phyloP scores from a whole-genome alignment of 2,797 vertebrate genomes.

The Eurystomus glaucurus region DNA sequence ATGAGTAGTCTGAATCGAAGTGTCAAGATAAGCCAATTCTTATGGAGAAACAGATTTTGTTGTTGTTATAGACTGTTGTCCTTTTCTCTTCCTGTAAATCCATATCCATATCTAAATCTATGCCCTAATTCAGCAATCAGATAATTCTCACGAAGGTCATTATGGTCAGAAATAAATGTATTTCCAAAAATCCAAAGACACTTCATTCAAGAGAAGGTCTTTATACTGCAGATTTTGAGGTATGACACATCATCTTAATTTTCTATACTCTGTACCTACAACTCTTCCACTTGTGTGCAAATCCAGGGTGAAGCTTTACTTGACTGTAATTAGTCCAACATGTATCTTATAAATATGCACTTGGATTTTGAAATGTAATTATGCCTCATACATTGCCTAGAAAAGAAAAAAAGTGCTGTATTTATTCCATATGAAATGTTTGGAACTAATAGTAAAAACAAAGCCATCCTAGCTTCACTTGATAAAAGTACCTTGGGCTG shows the following conservation, averaged over 20 bases:
- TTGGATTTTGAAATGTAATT: not conserved
- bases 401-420: not conserved
- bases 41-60: not conserved
- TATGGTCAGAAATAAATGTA: not conserved
- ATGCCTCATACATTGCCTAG: not conserved
- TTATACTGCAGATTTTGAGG: not conserved
- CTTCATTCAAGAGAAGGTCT: not conserved
- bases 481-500: not conserved
- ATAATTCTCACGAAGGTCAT: not conserved
- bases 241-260: not conserved
- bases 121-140: not conserved
- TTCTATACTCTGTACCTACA: not conserved
- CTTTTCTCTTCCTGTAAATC: not conserved
- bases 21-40: not conserved
- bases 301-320: not conserved
- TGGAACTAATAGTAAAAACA: not conserved
- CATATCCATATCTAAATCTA: not conserved
- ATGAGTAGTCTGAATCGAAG: not conserved
- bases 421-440: not conserved
- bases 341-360: accelerated
- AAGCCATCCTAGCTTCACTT: not conserved
- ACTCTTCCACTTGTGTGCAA: not conserved
- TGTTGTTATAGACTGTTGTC: not conserved
- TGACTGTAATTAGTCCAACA: not conserved
- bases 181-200: not conserved